Evolutionary conservation across 2,113 vertebrate species (phyloP).

Genomic region (Gymnogyps californianus): DNA sequence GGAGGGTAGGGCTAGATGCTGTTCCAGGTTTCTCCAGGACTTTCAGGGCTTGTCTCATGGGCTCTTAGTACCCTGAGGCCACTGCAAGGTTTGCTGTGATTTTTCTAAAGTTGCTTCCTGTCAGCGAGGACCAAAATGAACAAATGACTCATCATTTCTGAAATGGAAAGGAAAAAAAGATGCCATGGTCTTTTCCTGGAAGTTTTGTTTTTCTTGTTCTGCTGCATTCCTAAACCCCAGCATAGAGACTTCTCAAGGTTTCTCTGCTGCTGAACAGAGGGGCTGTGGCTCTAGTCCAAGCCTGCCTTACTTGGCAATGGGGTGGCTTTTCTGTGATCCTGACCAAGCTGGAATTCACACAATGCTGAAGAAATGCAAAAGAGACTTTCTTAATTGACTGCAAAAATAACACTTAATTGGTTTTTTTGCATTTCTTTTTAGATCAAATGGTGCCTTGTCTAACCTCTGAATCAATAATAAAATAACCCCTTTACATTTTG

Average conservation of each 20-base stretch:
- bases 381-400: slow-evolving; percentile 12
- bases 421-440: slow-evolving; percentile 71
- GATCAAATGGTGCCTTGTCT: slow-evolving; percentile 77
- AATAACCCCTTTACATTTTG: slow-evolving; percentile 68
- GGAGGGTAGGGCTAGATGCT: background rate
- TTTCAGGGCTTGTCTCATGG: background rate
- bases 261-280: slow-evolving; percentile 30
- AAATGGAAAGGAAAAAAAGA: background rate
- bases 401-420: slow-evolving; percentile 14
- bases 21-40: background rate
- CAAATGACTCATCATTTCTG: background rate
- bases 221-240: slow-evolving; percentile 37
- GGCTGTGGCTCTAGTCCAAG: background rate
- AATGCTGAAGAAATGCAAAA: slow-evolving; percentile 53
- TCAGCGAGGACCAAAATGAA: background rate
- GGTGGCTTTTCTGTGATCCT: slow-evolving; percentile 40
- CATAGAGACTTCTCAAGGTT: background rate
- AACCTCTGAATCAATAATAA: slow-evolving; percentile 73
- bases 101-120: background rate
- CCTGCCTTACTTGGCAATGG: slow-evolving; percentile 20
- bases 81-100: background rate
- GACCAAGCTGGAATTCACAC: slow-evolving; percentile 33
- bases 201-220: slow-evolving; percentile 39
- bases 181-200: background rate
- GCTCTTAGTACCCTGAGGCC: background rate